Base-by-base conservation (phyloP, 2,888 invertebrate genomes). In the Alloplasta piceator region DNA sequence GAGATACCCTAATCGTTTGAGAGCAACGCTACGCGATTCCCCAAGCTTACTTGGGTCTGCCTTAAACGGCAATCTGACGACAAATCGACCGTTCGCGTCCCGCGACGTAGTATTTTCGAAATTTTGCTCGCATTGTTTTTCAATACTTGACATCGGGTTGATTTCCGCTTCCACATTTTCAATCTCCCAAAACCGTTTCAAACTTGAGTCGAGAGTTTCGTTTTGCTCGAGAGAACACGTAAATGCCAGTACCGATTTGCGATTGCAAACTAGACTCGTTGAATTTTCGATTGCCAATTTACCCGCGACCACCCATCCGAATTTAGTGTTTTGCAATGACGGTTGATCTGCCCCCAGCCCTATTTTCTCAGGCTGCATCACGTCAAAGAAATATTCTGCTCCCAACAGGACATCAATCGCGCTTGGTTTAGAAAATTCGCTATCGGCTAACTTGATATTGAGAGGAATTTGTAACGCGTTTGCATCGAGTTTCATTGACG, bases 1-100 rank as follows among this genome's bases (percentile, higher is more conserved):
- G n/a, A 87, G 41, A 0, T 63, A 36, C 0, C 26, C 6, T 26
- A 87, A 86, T 0, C 88, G 77, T n/a, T 79, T 73, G n/a, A 56
- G 9, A 3, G 86, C 87, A 1, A 50, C 66, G 0, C 43, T n/a
- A 5, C 67, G 38, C 1, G 87, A 87, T 26, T 82, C 66, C 0
- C 86, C 88, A 7, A 88, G 76, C 5, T 43, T 5, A 1, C 43
- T 64, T 4, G 56, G 52, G 36, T 74, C 60, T 5, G 58, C 46
- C 10, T 7, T 6, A 5, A 74, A 66, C 4, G 78, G 81, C 4
- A 81, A 39, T 5, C 52, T 52, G 0, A 81, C 78, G 0, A 74
- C 6, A 12, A 63, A 78, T 4, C 64, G 48, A 0, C 81, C 74
- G 10, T 7, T 60, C 0, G 14, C 0, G 38, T 75, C 61, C 0